These are phyloP conservation scores for Metaphire vulgaris DNA, from an alignment of 1,140 invertebrate genomes.

Conservation along the genomic window DNA sequence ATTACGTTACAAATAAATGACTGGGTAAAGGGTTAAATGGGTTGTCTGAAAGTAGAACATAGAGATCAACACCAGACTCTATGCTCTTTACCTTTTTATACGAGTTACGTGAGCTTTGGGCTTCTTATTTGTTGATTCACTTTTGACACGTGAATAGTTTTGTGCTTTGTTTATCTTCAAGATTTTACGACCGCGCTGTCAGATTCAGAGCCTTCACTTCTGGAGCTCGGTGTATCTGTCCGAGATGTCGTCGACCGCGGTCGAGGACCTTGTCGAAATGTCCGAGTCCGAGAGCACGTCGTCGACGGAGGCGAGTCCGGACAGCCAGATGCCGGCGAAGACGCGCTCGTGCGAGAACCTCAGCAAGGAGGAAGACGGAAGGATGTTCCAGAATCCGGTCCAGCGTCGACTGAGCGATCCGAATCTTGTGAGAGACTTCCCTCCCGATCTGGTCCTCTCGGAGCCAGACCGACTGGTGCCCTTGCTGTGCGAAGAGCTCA, in stretches of 20 bases:
- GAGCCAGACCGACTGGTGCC: no score
- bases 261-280: slow-evolving; percentile 50
- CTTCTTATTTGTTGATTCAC: no score
- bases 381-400: slow-evolving; percentile 59
- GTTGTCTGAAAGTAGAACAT: no score
- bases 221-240: slow-evolving; percentile 77
- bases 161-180: no score
- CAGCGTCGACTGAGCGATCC: slow-evolving; percentile 72
- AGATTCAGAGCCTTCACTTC: slow-evolving; percentile 70
- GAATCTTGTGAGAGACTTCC: slow-evolving; percentile 56
- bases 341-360: slow-evolving; percentile 66
- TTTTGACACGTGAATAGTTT: no score
- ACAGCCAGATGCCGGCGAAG: slow-evolving; percentile 40
- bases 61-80: no score
- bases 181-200: slow-evolving; percentile 78
- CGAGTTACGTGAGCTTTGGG: no score
- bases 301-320: slow-evolving; percentile 44
- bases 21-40: no score
- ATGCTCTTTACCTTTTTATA: no score
- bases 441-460: no score
- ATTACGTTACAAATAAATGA: no score
- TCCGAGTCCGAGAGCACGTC: slow-evolving; percentile 27
- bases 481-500: no score
- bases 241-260: slow-evolving; percentile 36
- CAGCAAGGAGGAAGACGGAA: slow-evolving; percentile 51